These are phyloP conservation scores for Salminus brasiliensis DNA, from an alignment of 2,113 vertebrate genomes.

Conservation along the genomic window DNA sequence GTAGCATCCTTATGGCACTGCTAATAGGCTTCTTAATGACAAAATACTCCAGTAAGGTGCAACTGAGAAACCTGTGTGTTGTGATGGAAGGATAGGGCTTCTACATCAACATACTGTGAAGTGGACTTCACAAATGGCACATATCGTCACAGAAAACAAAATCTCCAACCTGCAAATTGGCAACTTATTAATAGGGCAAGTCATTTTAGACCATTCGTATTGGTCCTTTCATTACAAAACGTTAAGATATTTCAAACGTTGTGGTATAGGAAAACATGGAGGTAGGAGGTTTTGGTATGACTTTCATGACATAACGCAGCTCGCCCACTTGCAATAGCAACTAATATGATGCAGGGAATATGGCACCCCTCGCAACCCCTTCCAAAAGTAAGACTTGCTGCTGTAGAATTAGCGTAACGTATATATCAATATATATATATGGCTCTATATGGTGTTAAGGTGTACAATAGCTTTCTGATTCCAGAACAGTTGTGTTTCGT, in stretches of 20 bases:
- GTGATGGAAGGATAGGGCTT: not conserved
- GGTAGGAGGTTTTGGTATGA: not conserved
- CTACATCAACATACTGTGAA: not conserved
- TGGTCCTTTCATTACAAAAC: not conserved
- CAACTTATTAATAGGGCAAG: not conserved
- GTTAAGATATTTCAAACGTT: not conserved
- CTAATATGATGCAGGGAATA: not conserved
- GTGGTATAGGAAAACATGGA: not conserved
- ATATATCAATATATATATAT: conserved; percentile 2
- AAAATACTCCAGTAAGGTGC: not conserved
- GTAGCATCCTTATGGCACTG: conserved; percentile 3
- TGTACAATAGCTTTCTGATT: not conserved
- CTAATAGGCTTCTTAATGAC: not conserved
- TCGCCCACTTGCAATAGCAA: not conserved
- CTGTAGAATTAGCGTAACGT: not conserved
- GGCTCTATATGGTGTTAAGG: conserved; percentile 10
- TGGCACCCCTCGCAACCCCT: no score
- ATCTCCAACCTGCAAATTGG: not conserved
- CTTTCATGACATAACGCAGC: not conserved
- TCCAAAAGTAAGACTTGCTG: not conserved
- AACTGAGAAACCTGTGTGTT: not conserved
- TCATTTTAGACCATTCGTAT: not conserved
- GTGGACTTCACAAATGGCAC: not conserved
- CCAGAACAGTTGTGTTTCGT: not conserved
- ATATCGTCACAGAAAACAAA: not conserved